Evolutionary conservation across 2,888 invertebrate species (phyloP).

Genomic region (Rhyacophila evoluta): DNA sequence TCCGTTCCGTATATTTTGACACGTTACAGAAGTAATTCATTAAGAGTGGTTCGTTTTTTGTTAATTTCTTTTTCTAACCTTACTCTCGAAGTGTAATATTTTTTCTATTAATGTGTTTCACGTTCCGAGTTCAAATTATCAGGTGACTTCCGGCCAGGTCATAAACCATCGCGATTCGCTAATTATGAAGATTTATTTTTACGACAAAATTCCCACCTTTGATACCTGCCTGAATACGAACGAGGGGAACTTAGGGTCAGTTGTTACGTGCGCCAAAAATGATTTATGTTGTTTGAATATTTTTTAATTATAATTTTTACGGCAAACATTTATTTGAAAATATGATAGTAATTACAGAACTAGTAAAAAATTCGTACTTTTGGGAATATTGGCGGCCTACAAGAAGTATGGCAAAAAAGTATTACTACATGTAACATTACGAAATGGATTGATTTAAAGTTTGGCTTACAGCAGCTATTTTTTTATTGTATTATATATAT

Average conservation of each 20-base stretch:
- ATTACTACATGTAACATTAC: too few species aligned
- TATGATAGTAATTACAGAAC: too few species aligned
- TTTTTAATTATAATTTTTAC: too few species aligned
- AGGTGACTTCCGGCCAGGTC: constrained; percentile 11
- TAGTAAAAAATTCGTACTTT: too few species aligned
- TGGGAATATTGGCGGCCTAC: too few species aligned
- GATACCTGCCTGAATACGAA: background rate
- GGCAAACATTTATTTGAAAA: too few species aligned
- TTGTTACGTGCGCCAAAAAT: background rate
- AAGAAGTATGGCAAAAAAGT: too few species aligned
- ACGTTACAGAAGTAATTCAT: background rate
- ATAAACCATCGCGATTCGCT: constrained; percentile 43
- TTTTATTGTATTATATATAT: too few species aligned
- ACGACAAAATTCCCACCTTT: constrained; percentile 38
- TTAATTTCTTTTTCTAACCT: constrained; percentile 8
- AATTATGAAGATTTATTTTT: constrained; percentile 48
- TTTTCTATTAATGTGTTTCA: constrained; percentile 9
- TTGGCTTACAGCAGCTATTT: too few species aligned
- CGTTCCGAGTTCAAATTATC: background rate
- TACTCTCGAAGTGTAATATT: background rate
- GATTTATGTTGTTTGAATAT: background rate
- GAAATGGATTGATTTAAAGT: too few species aligned
- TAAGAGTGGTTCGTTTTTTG: background rate
- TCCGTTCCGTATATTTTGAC: background rate
- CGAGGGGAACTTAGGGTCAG: constrained; percentile 20